Evolutionary conservation across 1,140 invertebrate genomes (phyloP), one percentile per base, ranked within the genome.

Genomic region (Mizuhopecten yessoensis): DNA sequence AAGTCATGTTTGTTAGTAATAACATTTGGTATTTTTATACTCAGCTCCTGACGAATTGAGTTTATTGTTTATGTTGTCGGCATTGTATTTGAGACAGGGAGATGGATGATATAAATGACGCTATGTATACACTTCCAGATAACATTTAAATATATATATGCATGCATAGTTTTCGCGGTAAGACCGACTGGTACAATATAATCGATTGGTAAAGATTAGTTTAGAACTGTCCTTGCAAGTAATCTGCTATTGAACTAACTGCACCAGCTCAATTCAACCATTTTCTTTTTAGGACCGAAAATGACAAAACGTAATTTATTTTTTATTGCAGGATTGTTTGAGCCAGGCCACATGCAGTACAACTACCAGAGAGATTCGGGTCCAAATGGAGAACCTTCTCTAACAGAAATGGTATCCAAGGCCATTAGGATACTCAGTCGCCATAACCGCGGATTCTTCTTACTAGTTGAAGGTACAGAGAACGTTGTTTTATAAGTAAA

Each of bases 401-500:
- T 99, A 3, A 97, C 97, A 17, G 97, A 99, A 87, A 99, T 99
- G 99, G 98, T 98, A 0, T 96, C 97, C 90, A 98, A 98, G 23
- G 98, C 99, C 0, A 97, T 99, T 0, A 97, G 98, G 95, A 97
- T 99, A 34, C 96, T 99, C 9, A 96, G 97, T 29, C 97, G 97
- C 93, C 98, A 98, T 94, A 96, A 97, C 13, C 97, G 98, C 34
- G 99, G 99, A 42, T 99, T 98, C 96, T 98, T 99, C 95, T 96
- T 99, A 9, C 98, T 99, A 94, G 98, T 99, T 15, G 98, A 99
- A 97, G 98, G 98, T 98, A 89, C 57, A 49, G 34, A 23, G 2
- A 39, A 39, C 13, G n/a, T n/a, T n/a, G n/a, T n/a, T n/a, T n/a
- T n/a, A n/a, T n/a, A n/a, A n/a, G n/a, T n/a, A n/a, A n/a, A n/a